phyloP scores from a whole-genome alignment of 1,140 invertebrate species.

The Oscheius sp. region DNA sequence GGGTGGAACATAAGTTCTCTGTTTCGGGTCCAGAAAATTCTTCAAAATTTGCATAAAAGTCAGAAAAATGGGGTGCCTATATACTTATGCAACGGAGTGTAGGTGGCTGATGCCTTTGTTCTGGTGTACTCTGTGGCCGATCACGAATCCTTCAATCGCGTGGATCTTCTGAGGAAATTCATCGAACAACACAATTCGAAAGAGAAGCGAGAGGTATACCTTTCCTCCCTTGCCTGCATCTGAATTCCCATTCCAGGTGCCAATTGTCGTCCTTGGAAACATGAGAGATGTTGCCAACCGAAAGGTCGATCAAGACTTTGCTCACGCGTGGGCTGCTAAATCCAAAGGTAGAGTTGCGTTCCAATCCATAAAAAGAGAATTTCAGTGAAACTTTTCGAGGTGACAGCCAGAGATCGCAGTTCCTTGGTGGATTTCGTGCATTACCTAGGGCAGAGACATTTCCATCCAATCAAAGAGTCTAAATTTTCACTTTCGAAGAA shows the following conservation, averaged over 20 bases:
- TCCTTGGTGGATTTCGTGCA: slow-evolving; percentile 56
- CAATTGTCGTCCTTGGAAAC: slow-evolving; percentile 54
- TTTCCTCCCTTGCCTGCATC: not conserved
- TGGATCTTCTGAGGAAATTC: slow-evolving; percentile 56
- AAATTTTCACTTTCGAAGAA: slow-evolving; percentile 59
- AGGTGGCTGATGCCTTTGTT: slow-evolving; percentile 59
- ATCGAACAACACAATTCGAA: slow-evolving; percentile 53
- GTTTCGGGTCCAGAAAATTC: too few species aligned
- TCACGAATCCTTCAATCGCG: slow-evolving; percentile 52
- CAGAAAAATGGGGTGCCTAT: too few species aligned
- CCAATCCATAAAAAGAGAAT: slow-evolving; percentile 15
- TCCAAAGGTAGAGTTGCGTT: slow-evolving; percentile 39
- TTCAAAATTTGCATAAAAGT: too few species aligned
- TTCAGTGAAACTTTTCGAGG: slow-evolving; percentile 52
- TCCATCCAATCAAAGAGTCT: slow-evolving; percentile 57
- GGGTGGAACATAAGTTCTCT: not conserved
- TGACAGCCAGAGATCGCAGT: slow-evolving; percentile 44
- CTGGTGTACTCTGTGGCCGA: slow-evolving; percentile 55
- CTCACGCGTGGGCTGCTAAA: slow-evolving; percentile 46
- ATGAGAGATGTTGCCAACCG: slow-evolving; percentile 47
- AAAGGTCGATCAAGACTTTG: slow-evolving; percentile 51
- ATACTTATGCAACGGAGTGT: too few species aligned
- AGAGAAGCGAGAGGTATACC: slow-evolving; percentile 56
- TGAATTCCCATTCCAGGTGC: slow-evolving; percentile 26
- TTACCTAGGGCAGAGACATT: slow-evolving; percentile 49